These are phyloP conservation scores for Nymphicus hollandicus DNA, from an alignment of 2,113 vertebrate species.

Conservation along the genomic window DNA sequence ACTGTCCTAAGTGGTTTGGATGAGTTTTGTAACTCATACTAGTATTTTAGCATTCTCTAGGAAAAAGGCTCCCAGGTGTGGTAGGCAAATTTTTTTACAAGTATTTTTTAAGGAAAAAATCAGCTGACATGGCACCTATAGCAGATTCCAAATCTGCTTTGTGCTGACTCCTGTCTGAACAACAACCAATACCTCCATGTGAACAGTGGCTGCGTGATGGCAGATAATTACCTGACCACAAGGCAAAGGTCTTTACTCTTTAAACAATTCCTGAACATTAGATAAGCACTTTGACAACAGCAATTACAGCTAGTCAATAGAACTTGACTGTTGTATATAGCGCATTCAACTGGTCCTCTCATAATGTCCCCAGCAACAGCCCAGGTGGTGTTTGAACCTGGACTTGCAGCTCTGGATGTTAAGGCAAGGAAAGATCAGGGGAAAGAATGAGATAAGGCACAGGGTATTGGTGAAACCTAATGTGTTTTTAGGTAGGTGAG, in stretches of 20 bases:
- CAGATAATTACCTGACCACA: not conserved
- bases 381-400: not conserved
- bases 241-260: not conserved
- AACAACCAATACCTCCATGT: not conserved
- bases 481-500: not conserved
- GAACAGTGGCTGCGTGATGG: accelerated
- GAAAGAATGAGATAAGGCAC: not conserved
- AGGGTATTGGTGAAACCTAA: not conserved
- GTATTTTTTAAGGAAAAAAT: not conserved
- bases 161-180: not conserved
- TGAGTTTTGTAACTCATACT: not conserved
- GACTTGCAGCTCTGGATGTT: not conserved
- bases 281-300: not conserved
- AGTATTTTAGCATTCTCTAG: not conserved
- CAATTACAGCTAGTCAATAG: not conserved
- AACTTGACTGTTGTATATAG: not conserved
- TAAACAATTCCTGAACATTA: not conserved
- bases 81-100: not conserved
- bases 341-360: not conserved
- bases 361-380: not conserved
- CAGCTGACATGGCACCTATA: not conserved
- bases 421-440: not conserved
- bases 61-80: not conserved
- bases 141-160: not conserved
- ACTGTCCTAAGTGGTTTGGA: not conserved